Evolutionary conservation across 2,888 invertebrate genomes (phyloP).

Genomic region (Heliconius cydno): DNA sequence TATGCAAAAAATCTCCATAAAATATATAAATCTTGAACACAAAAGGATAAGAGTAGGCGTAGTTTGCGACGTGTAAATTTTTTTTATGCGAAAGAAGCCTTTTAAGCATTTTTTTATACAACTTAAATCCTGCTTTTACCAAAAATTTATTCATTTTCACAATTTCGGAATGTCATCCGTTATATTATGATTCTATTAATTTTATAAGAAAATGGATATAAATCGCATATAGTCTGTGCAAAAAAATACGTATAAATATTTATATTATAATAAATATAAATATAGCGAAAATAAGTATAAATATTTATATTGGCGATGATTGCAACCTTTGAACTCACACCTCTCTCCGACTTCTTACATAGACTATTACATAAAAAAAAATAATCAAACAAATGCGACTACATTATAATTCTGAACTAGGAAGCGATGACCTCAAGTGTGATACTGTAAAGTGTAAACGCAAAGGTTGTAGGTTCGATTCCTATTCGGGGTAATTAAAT

Average conservation of each 20-base stretch:
- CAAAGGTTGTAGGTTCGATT: too few relatives aligned
- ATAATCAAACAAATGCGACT: too few relatives aligned
- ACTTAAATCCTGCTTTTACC: not conserved
- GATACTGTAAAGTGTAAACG: too few relatives aligned
- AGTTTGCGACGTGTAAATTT: not conserved
- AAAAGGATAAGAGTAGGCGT: conserved; percentile 23
- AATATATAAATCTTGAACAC: not conserved
- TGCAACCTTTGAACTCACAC: not conserved
- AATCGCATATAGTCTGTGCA: too few relatives aligned
- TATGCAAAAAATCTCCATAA: not conserved
- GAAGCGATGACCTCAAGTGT: too few relatives aligned
- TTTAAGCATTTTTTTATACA: not conserved
- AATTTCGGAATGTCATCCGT: not conserved
- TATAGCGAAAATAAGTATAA: not conserved
- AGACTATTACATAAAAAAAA: too few relatives aligned
- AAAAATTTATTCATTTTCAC: not conserved
- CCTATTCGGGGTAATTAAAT: too few relatives aligned
- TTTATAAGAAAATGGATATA: not conserved
- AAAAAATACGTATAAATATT: too few relatives aligned
- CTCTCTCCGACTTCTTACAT: not conserved
- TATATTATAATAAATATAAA: too few relatives aligned
- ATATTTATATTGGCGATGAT: not conserved
- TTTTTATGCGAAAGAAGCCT: conserved; percentile 9
- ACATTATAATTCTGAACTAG: too few relatives aligned
- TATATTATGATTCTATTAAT: not conserved